A percentile compares a stretch with the other conserved stretches of the same genome.
These are phyloP conservation scores for Macrobrachium nipponense DNA, from an alignment of 1,140 invertebrate genomes.

Conservation along the genomic window DNA sequence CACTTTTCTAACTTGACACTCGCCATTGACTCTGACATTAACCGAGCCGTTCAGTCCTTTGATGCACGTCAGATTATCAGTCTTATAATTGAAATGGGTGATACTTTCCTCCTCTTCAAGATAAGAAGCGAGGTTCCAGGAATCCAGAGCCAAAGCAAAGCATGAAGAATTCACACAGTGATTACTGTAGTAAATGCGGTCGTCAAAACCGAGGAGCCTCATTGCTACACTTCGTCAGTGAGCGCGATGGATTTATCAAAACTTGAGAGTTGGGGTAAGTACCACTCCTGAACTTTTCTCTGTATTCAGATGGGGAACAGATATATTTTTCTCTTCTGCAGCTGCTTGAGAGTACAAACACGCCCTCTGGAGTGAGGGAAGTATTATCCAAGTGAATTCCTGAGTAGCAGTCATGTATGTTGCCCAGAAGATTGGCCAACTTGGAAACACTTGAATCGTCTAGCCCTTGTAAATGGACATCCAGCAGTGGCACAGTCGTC, in stretches of 20 bases:
- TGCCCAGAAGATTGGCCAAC: conserved; percentile 43
- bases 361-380: conserved; percentile 51
- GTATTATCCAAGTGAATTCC: conserved; percentile 61
- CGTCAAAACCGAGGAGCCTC: conserved; percentile 53
- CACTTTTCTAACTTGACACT: not conserved
- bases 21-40: not conserved
- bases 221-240: conserved; percentile 39
- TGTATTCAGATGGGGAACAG: conserved; percentile 27
- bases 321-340: conserved; percentile 44
- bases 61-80: conserved; percentile 53
- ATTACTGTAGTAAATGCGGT: conserved; percentile 59
- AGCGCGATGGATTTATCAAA: conserved; percentile 6
- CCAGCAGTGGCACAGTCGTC: conserved; percentile 40
- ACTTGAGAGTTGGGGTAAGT: conserved; percentile 48
- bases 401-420: conserved; percentile 45
- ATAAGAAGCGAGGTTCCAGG: conserved; percentile 59
- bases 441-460: conserved; percentile 34
- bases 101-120: conserved; percentile 55
- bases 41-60: conserved; percentile 55
- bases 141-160: conserved; percentile 55
- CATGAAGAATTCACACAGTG: conserved; percentile 47
- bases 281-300: conserved; percentile 57
- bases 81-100: conserved; percentile 50
- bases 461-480: conserved; percentile 48
- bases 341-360: conserved; percentile 58